phyloP scores from a whole-genome alignment of 2,797 vertebrate species.

The Furcifer pardalis region DNA sequence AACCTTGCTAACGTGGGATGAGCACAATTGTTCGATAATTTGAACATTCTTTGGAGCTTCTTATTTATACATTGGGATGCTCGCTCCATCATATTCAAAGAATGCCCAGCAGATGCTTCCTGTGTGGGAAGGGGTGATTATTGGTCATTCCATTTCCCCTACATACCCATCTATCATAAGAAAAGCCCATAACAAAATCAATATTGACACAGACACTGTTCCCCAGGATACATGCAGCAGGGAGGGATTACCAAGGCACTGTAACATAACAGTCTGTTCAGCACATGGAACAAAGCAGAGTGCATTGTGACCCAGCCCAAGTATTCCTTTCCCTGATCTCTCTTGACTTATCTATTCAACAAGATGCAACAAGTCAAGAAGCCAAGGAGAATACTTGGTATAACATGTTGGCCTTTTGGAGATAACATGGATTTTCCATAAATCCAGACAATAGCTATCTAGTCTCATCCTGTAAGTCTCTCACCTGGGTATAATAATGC shows the following conservation, averaged over 20 bases:
- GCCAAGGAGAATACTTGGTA: constrained; percentile 20
- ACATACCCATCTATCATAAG: too few species aligned
- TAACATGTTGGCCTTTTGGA: constrained; percentile 36
- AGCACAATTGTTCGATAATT: too few species aligned
- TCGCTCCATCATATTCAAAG: too few species aligned
- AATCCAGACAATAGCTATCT: constrained; percentile 24
- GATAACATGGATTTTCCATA: constrained; percentile 36
- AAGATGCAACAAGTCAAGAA: constrained; percentile 25
- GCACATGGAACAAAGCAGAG: not conserved
- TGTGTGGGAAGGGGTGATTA: too few species aligned
- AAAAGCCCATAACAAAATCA: not conserved
- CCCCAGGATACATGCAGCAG: too few species aligned
- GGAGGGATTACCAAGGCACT: not conserved
- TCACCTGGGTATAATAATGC: constrained; percentile 42
- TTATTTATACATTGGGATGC: too few species aligned
- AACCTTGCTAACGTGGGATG: too few species aligned
- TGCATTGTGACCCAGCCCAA: too few species aligned
- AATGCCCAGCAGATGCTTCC: too few species aligned
- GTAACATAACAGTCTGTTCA: not conserved
- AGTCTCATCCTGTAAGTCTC: constrained; percentile 50
- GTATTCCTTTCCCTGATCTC: too few species aligned
- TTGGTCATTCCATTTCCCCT: too few species aligned
- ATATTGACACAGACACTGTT: not conserved
- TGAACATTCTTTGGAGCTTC: too few species aligned
- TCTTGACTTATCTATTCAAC: constrained; percentile 44